A percentile compares a stretch with the other conserved stretches of the same genome.
Evolutionary conservation across 2,113 vertebrate species (phyloP).

Genomic region (Brienomyrus longianalis): DNA sequence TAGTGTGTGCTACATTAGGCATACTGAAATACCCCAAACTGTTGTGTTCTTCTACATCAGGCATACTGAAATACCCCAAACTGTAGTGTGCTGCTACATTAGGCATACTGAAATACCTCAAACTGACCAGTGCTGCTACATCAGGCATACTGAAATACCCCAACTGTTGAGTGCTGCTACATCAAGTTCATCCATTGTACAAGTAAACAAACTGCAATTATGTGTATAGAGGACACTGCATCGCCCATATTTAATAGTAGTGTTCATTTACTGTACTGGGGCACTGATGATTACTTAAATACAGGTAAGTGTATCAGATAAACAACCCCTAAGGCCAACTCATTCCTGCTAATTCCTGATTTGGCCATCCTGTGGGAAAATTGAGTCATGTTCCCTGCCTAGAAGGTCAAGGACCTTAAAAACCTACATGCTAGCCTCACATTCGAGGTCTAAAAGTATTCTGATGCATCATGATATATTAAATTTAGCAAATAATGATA

Average conservation of each 20-base stretch:
- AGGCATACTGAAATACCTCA: too few species aligned
- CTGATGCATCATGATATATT: neutral
- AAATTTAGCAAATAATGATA: neutral
- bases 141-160: too few species aligned
- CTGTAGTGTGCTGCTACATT: too few species aligned
- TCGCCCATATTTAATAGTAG: neutral
- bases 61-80: too few species aligned
- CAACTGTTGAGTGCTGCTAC: neutral
- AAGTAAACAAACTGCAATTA: neutral
- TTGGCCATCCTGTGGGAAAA: slow-evolving; percentile 30
- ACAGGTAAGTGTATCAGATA: slow-evolving; percentile 55
- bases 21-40: too few species aligned
- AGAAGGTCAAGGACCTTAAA: slow-evolving; percentile 40
- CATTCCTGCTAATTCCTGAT: slow-evolving; percentile 33
- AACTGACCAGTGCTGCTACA: too few species aligned
- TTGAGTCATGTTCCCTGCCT: slow-evolving; percentile 32
- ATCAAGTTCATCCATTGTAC: neutral
- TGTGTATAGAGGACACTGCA: neutral
- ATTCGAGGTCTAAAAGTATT: neutral
- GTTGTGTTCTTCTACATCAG: too few species aligned
- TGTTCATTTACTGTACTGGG: slow-evolving; percentile 12
- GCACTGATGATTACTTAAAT: slow-evolving; percentile 52
- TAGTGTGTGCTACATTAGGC: too few species aligned
- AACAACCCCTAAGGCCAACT: slow-evolving; percentile 43
- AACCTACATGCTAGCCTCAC: neutral